These are phyloP conservation scores for Piezodorus guildinii DNA, from an alignment of 1,140 invertebrate genomes.

Conservation along the genomic window DNA sequence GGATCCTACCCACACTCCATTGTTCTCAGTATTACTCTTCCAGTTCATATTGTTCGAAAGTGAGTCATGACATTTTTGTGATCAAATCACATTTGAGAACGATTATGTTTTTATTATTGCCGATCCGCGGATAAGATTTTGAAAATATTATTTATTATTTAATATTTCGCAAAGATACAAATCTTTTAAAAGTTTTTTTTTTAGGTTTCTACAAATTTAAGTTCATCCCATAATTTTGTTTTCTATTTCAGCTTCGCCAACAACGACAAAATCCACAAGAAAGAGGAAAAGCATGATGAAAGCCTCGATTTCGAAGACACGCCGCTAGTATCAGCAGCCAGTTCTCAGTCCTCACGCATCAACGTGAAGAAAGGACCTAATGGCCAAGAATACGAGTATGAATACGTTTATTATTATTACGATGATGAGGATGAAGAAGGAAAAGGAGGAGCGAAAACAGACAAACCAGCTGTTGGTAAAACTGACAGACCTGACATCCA, in stretches of 20 bases:
- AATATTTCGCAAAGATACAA: too few relatives aligned
- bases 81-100: too few relatives aligned
- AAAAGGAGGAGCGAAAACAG: neutral
- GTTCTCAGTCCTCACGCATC: conserved; percentile 29
- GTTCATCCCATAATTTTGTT: neutral
- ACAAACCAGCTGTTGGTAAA: neutral
- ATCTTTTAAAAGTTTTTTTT: neutral
- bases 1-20: too few relatives aligned
- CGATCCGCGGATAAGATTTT: too few relatives aligned
- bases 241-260: neutral
- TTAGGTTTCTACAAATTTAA: neutral
- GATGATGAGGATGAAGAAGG: conserved; percentile 57
- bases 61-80: too few relatives aligned
- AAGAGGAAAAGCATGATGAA: conserved; percentile 6
- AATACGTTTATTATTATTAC: conserved; percentile 84
- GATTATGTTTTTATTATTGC: too few relatives aligned
- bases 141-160: too few relatives aligned
- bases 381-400: conserved; percentile 81
- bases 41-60: too few relatives aligned
- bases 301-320: conserved; percentile 18
- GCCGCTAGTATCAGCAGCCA: conserved; percentile 20
- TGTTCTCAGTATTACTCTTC: too few relatives aligned
- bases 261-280: neutral
- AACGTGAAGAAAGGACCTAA: conserved; percentile 81
- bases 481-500: neutral